A percentile compares a stretch with the other conserved stretches of the same genome.
Evolutionary conservation across 2,888 invertebrate genomes (phyloP).

Genomic region (Prenolepis imparis): DNA sequence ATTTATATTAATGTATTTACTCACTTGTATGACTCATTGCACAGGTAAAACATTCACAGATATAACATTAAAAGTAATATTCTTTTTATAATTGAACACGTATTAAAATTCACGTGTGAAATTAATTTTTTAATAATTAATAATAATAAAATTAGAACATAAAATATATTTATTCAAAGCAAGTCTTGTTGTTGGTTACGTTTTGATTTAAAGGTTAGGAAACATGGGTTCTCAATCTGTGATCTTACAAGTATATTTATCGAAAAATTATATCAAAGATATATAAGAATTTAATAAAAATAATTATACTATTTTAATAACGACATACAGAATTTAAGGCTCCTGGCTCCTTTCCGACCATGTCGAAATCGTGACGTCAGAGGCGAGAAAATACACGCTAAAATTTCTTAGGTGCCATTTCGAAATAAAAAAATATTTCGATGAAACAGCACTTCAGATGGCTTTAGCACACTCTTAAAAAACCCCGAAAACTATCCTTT

Average conservation of each 20-base stretch:
- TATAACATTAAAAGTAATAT: not conserved
- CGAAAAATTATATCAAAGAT: not conserved
- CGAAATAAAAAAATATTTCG: no score
- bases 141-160: not conserved
- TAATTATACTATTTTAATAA: not conserved
- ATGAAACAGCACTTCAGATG: no score
- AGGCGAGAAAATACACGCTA: no score
- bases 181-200: not conserved
- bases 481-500: no score
- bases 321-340: not conserved
- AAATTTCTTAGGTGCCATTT: no score
- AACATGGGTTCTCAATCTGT: constrained; percentile 8
- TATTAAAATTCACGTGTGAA: not conserved
- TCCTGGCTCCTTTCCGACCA: no score
- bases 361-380: no score
- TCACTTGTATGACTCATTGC: constrained; percentile 18
- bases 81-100: not conserved
- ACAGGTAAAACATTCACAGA: not conserved
- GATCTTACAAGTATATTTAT: not conserved
- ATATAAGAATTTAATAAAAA: not conserved
- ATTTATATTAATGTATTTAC: not conserved
- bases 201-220: constrained; percentile 15
- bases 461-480: no score
- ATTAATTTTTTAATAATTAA: not conserved
- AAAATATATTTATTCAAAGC: not conserved